phyloP scores from a whole-genome alignment of 64 coral and sea anemone genomes.

The Pocillopora damicornis region DNA sequence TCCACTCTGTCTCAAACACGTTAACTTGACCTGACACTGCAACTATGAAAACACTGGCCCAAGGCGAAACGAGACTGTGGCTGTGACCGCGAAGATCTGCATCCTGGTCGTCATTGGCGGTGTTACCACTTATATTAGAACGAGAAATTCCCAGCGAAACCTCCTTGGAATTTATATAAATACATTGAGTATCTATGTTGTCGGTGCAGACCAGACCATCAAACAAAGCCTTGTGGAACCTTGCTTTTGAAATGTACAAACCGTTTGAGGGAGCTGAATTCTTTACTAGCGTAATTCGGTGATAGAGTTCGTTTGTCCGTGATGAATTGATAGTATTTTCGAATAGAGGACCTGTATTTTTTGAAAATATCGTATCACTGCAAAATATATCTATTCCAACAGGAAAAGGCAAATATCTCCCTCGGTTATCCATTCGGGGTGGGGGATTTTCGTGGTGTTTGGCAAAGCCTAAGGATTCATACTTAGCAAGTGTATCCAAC shows the following conservation, averaged over 20 bases:
- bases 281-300: neutral
- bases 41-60: neutral
- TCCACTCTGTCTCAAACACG: constrained; percentile 9
- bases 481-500: no score
- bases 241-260: neutral
- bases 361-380: neutral
- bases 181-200: neutral
- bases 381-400: neutral
- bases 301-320: constrained; percentile 15
- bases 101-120: no score
- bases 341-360: constrained; percentile 10
- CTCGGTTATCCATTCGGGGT: neutral
- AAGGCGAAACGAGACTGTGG: neutral
- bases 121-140: no score
- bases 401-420: neutral
- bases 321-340: neutral
- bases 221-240: neutral
- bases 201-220: neutral
- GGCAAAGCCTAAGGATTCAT: neutral
- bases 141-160: no score
- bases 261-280: neutral
- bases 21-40: neutral
- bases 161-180: no score
- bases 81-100: neutral
- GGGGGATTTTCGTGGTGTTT: neutral